phyloP scores from a whole-genome alignment of 1,140 invertebrate genomes.

The Achroia grisella region DNA sequence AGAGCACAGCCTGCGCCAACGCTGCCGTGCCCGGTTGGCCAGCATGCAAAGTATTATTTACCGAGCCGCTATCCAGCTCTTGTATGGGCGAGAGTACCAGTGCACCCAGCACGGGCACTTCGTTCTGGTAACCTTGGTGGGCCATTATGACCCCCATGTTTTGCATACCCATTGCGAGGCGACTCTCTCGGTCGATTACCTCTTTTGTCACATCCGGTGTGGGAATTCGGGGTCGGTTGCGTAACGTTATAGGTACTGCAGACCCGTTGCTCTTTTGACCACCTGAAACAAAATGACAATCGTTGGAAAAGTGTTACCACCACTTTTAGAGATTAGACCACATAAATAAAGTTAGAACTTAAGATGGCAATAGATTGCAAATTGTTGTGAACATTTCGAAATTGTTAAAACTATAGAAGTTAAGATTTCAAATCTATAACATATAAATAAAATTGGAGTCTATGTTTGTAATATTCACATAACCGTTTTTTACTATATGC shows the following conservation, averaged over 20 bases:
- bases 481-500: too few species aligned
- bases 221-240: constrained; percentile 86
- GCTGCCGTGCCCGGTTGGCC: constrained; percentile 80
- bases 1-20: constrained; percentile 80
- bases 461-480: too few species aligned
- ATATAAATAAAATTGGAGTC: too few species aligned
- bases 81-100: constrained; percentile 85
- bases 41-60: constrained; percentile 80
- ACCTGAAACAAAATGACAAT: constrained; percentile 47
- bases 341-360: too few species aligned
- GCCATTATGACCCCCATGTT: constrained; percentile 79
- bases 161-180: constrained; percentile 71
- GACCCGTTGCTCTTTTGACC: constrained; percentile 80
- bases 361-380: too few species aligned
- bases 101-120: constrained; percentile 82
- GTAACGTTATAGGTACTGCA: constrained; percentile 78
- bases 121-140: constrained; percentile 76
- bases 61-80: constrained; percentile 80
- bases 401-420: too few species aligned
- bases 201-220: constrained; percentile 90
- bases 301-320: too few species aligned
- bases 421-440: too few species aligned
- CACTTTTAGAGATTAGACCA: too few species aligned
- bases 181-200: constrained; percentile 80
- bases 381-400: too few species aligned